Conservation (phyloP, 2,797 vertebrate genomes). For the Catharus ustulatus region DNA sequence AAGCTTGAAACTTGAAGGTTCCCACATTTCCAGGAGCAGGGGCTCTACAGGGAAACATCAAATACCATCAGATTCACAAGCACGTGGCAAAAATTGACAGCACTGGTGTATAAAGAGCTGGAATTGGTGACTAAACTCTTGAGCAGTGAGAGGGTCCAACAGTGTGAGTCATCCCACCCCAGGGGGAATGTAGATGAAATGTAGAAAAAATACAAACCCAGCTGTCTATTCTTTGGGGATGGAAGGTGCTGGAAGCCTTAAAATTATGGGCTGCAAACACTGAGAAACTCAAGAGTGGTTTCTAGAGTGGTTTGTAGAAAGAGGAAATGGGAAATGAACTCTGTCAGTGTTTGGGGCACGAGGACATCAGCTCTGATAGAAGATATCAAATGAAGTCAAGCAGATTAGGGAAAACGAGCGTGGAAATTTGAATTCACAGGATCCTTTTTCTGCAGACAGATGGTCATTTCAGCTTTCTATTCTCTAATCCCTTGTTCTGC, state of each 20-base stretch:
- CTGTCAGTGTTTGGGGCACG: background rate
- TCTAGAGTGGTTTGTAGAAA: background rate
- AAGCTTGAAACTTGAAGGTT: background rate
- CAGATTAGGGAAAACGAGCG: conserved; percentile 30
- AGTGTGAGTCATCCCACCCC: background rate
- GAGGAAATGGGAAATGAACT: background rate
- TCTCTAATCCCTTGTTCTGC: conserved; percentile 82
- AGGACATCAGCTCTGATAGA: background rate
- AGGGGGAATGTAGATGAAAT: background rate
- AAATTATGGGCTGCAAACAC: background rate
- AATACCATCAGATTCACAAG: background rate
- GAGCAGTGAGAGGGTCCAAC: background rate
- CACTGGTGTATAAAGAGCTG: background rate
- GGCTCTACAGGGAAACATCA: background rate
- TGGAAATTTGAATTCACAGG: conserved; percentile 56
- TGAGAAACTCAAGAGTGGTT: background rate
- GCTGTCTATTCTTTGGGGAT: background rate
- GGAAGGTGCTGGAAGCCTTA: background rate
- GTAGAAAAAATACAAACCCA: background rate
- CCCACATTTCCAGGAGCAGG: background rate
- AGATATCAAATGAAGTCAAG: background rate
- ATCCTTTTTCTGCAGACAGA: conserved; percentile 78
- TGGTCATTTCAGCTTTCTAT: conserved; percentile 83
- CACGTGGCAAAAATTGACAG: background rate
- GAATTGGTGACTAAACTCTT: background rate